Evolutionary conservation across 1,140 invertebrate genomes (phyloP).

Genomic region (Diabrotica virgifera): DNA sequence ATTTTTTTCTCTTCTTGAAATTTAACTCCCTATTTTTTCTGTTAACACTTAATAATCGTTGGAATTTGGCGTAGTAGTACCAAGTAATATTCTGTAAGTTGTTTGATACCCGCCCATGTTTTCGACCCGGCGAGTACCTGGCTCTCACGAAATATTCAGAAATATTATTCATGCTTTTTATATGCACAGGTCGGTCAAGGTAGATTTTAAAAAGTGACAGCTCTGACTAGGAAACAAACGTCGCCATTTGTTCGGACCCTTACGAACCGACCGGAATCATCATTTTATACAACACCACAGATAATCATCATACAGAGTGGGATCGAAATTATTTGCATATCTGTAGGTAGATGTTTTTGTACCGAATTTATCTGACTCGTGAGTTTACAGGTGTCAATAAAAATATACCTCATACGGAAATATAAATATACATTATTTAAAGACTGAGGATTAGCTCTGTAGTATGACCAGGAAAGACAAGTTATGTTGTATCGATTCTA

Average conservation of each 20-base stretch:
- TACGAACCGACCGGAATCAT: conserved; percentile 13
- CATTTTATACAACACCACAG: conserved; percentile 4
- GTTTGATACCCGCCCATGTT: conserved; percentile 6
- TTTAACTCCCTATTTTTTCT: too few species aligned
- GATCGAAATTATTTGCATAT: conserved; percentile 4
- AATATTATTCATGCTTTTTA: conserved; percentile 21
- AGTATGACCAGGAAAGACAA: not conserved
- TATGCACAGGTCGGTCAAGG: conserved; percentile 16
- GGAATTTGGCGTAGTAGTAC: too few species aligned
- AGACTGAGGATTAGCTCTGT: not conserved
- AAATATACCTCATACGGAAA: not conserved
- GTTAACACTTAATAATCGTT: too few species aligned
- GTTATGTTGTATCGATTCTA: not conserved
- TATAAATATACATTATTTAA: not conserved
- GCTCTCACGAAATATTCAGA: conserved; percentile 16
- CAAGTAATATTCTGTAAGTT: not conserved
- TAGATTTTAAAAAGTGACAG: conserved; percentile 19
- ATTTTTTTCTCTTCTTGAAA: too few species aligned
- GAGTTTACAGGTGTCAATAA: too few species aligned
- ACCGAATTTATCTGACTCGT: too few species aligned
- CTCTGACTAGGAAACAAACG: conserved; percentile 22
- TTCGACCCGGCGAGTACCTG: conserved; percentile 8
- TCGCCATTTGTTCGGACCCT: conserved; percentile 20
- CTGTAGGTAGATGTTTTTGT: not conserved
- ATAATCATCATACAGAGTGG: conserved; percentile 16